phyloP scores from a whole-genome alignment of 2,113 vertebrate species.

The Caranx ignobilis region DNA sequence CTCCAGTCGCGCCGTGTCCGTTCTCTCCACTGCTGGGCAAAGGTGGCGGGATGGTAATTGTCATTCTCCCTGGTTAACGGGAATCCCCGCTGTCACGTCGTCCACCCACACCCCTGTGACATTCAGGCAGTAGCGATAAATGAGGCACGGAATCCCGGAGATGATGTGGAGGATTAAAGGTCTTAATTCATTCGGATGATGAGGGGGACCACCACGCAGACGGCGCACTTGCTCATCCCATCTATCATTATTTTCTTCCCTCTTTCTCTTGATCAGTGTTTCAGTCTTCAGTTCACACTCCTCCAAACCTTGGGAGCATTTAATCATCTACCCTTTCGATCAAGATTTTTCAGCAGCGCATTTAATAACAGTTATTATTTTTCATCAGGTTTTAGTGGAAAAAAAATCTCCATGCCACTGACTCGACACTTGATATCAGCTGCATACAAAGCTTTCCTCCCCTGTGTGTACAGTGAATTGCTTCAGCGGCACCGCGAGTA shows the following conservation, averaged over 20 bases:
- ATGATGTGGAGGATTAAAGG: slow-evolving; percentile 61
- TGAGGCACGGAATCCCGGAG: slow-evolving; percentile 58
- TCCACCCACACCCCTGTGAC: slow-evolving; percentile 62
- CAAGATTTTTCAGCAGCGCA: background rate
- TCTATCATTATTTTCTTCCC: background rate
- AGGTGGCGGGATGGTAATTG: slow-evolving; percentile 68
- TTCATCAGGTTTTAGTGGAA: background rate
- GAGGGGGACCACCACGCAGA: background rate
- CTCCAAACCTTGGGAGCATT: background rate
- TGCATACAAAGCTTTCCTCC: slow-evolving; percentile 18
- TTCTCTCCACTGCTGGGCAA: slow-evolving; percentile 27
- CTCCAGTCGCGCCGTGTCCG: slow-evolving; percentile 17
- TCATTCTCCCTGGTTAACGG: slow-evolving; percentile 66
- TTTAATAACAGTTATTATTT: background rate
- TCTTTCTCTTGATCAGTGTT: background rate
- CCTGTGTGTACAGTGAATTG: slow-evolving; percentile 14
- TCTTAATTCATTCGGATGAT: slow-evolving; percentile 42
- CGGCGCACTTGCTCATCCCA: background rate
- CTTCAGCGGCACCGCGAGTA: background rate
- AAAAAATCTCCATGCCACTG: background rate
- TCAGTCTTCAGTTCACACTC: background rate
- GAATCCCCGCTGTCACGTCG: slow-evolving; percentile 63
- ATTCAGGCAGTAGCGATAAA: slow-evolving; percentile 67
- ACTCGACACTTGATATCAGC: background rate
- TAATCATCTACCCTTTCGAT: background rate